Percentiles rank a stretch among this genome's conserved stretches.
Conservation (phyloP, 2,888 invertebrate species). For the Drosophila pegasa region DNA sequence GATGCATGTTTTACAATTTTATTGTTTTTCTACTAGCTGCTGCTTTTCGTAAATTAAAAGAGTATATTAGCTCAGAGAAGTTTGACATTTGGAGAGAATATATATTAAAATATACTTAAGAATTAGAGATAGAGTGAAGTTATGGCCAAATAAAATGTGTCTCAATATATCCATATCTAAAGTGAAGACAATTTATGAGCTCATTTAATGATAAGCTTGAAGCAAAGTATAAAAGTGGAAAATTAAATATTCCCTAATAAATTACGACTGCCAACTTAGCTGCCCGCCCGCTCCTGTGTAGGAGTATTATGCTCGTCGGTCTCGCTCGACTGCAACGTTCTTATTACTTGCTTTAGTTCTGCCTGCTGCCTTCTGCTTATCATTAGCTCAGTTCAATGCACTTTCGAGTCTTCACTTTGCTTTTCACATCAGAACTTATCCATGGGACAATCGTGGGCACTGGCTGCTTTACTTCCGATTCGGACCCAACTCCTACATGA, state of each 20-base stretch:
- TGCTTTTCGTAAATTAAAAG: background rate
- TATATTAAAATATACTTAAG: background rate
- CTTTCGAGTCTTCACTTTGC: slow-evolving; percentile 39
- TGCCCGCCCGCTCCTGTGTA: background rate
- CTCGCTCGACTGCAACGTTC: background rate
- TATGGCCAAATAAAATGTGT: background rate
- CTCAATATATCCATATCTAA: background rate
- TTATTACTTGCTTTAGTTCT: slow-evolving; percentile 21
- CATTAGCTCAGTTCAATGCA: slow-evolving; percentile 56
- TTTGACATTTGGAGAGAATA: too few species aligned
- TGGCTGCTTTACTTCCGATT: slow-evolving; percentile 64
- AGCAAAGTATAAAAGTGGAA: slow-evolving; percentile 2
- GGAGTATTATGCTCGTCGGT: slow-evolving; percentile 7
- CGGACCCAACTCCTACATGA: slow-evolving; percentile 58
- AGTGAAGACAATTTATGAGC: background rate
- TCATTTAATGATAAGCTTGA: background rate
- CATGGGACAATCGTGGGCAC: slow-evolving; percentile 39
- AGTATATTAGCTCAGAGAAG: background rate
- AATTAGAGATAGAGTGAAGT: background rate
- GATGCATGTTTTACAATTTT: slow-evolving; percentile 10
- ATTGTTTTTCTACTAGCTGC: background rate
- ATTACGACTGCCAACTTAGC: background rate
- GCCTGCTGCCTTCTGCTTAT: slow-evolving; percentile 42
- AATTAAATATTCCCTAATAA: background rate
- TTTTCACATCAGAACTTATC: slow-evolving; percentile 44